A percentile compares a stretch with the other conserved stretches of the same genome.
Conservation (phyloP, 2,888 invertebrate genomes). For the Napeogenes sylphis region DNA sequence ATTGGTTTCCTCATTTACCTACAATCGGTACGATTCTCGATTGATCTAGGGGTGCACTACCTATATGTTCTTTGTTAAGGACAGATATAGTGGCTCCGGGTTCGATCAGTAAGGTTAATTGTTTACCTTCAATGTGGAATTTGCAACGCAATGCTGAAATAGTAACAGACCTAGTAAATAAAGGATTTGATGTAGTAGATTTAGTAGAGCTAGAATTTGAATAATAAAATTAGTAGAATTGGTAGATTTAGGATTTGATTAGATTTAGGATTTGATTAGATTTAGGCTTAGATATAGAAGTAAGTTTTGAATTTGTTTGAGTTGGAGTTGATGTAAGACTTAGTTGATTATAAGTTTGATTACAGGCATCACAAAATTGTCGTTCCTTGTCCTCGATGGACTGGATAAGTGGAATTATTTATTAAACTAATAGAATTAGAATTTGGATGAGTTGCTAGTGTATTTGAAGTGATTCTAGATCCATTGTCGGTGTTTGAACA, state of each 20-base stretch:
- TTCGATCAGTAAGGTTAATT: slow-evolving; percentile 31
- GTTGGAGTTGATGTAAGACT: too few species aligned
- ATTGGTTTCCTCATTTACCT: slow-evolving; percentile 33
- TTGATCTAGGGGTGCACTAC: too few species aligned
- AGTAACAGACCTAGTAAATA: slow-evolving; percentile 16
- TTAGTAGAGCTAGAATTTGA: neutral
- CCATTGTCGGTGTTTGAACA: slow-evolving; percentile 1
- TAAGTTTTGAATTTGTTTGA: neutral
- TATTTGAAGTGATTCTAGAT: slow-evolving; percentile 2
- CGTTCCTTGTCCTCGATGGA: slow-evolving; percentile 17
- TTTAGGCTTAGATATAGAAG: slow-evolving; percentile 19
- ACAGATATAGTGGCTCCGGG: slow-evolving; percentile 16
- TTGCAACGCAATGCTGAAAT: slow-evolving; percentile 35
- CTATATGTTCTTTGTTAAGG: too few species aligned
- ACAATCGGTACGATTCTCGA: slow-evolving; percentile 4
- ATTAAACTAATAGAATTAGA: too few species aligned
- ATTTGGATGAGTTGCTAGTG: neutral
- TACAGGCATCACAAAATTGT: too few species aligned
- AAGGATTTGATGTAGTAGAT: slow-evolving; percentile 13
- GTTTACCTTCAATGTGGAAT: slow-evolving; percentile 33
- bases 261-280: slow-evolving; percentile 15
- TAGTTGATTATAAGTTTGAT: neutral
- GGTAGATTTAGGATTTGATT: slow-evolving; percentile 19
- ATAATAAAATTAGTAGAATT: neutral
- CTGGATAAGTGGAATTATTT: slow-evolving; percentile 10